phyloP scores from a whole-genome alignment of 2,113 vertebrate species.

The Misgurnus anguillicaudatus region DNA sequence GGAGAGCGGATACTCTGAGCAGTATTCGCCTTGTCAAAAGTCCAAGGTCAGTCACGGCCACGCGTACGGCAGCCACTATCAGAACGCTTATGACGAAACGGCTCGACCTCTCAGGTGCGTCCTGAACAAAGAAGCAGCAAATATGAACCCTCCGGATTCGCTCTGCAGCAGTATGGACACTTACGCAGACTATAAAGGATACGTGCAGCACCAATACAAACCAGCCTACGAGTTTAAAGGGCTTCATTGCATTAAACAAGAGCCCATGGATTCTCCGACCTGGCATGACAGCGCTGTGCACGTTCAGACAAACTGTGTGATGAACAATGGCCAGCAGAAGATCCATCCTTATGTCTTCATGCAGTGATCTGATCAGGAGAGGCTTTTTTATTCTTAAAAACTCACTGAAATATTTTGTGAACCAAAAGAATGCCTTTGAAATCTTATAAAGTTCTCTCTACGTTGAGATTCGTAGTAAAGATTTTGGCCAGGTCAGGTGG shows the following conservation, averaged over 20 bases:
- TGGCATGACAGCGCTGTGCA: conserved; percentile 77
- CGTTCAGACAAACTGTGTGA: conserved; percentile 67
- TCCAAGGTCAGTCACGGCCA: conserved; percentile 73
- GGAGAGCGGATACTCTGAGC: conserved; percentile 76
- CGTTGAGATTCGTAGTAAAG: too few species aligned
- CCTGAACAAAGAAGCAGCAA: conserved; percentile 71
- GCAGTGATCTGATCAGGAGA: conserved; percentile 56
- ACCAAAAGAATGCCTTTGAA: not conserved
- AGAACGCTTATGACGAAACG: conserved; percentile 66
- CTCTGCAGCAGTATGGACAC: conserved; percentile 64
- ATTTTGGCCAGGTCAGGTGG: too few species aligned
- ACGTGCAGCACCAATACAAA: conserved; percentile 73
- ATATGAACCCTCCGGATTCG: conserved; percentile 75
- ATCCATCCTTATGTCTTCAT: conserved; percentile 73
- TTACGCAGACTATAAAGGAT: conserved; percentile 75
- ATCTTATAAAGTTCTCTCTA: too few species aligned
- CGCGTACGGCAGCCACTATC: conserved; percentile 71
- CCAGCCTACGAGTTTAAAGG: conserved; percentile 78
- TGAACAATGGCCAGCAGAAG: conserved; percentile 69
- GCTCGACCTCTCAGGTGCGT: conserved; percentile 69
- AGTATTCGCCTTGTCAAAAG: conserved; percentile 78
- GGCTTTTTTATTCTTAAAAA: too few species aligned
- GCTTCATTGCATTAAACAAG: conserved; percentile 85
- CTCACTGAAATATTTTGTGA: too few species aligned
- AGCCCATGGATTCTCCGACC: conserved; percentile 84